Percentiles rank a stretch among this genome's conserved stretches.
Conservation (phyloP, 1,140 invertebrate species). For the Latrodectus geometricus region DNA sequence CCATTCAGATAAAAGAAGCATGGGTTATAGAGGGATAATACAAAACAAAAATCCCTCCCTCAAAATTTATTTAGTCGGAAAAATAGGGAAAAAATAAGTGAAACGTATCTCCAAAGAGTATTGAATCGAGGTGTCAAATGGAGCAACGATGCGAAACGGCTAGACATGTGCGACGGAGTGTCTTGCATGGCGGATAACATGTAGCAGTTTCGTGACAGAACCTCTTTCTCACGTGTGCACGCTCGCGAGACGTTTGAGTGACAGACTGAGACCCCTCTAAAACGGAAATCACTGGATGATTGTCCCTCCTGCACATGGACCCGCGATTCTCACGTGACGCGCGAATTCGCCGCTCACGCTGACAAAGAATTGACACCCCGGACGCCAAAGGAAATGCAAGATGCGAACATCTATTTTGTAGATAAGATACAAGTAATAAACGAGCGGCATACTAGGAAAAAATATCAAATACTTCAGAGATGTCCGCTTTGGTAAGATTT, state of each 20-base stretch:
- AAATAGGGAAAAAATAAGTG: slow-evolving; percentile 7
- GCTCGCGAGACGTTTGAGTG: slow-evolving; percentile 1
- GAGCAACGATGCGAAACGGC: slow-evolving; percentile 10
- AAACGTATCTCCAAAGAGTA: not conserved
- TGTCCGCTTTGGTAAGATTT: too few relatives aligned
- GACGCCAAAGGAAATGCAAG: not conserved
- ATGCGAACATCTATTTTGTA: not conserved
- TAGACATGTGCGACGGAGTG: slow-evolving; percentile 42
- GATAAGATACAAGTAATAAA: not conserved
- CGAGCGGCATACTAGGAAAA: not conserved
- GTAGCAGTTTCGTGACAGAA: slow-evolving; percentile 39
- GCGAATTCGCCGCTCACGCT: not conserved
- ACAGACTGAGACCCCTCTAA: slow-evolving; percentile 5
- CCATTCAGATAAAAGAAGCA: not conserved
- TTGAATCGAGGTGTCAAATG: slow-evolving; percentile 17
- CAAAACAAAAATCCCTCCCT: not conserved
- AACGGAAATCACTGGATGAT: slow-evolving; percentile 30
- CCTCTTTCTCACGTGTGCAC: slow-evolving; percentile 39
- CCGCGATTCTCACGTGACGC: not conserved
- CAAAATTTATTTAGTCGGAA: not conserved
- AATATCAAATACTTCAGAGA: not conserved
- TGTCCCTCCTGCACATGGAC: not conserved
- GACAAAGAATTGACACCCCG: not conserved
- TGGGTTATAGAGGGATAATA: not conserved
- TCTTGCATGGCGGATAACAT: slow-evolving; percentile 43